Percentiles rank a stretch among this genome's conserved stretches.
Evolutionary conservation across 2,113 vertebrate genomes (phyloP).

Genomic region (human (Homo sapiens)): DNA sequence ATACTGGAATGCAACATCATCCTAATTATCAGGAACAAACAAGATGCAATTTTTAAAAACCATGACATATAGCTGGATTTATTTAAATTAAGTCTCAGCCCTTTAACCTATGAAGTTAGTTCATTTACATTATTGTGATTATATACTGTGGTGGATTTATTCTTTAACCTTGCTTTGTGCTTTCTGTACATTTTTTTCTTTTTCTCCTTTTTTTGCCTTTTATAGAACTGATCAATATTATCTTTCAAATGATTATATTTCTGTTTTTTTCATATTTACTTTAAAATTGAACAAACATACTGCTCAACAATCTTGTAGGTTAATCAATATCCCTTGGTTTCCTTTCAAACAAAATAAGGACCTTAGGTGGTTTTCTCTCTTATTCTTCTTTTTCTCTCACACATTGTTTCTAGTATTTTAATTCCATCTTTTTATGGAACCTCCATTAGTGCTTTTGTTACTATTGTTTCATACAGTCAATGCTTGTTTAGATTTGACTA

Average conservation of each 20-base stretch:
- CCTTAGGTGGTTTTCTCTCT: not conserved
- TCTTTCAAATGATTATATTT: not conserved
- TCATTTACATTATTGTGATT: constrained; percentile 4
- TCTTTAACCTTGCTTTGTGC: constrained; percentile 31
- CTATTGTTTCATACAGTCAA: not conserved
- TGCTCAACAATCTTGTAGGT: not conserved
- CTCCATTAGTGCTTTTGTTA: not conserved
- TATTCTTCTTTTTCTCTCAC: not conserved
- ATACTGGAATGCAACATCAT: not conserved
- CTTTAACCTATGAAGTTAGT: not conserved
- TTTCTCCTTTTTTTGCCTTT: not conserved
- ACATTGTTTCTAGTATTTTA: not conserved
- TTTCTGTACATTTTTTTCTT: not conserved
- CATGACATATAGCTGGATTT: not conserved
- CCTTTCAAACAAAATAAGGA: constrained; percentile 9
- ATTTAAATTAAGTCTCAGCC: constrained; percentile 32
- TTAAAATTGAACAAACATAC: constrained; percentile 28
- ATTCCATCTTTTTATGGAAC: not conserved
- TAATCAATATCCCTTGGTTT: not conserved
- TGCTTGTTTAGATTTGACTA: not conserved
- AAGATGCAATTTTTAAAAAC: not conserved
- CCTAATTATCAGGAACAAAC: not conserved
- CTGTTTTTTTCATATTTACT: not conserved
- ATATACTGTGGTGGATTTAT: constrained; percentile 6
- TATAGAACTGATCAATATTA: not conserved